Evolutionary conservation across 2,888 invertebrate genomes (phyloP).

Genomic region (Ochlodes sylvanus): DNA sequence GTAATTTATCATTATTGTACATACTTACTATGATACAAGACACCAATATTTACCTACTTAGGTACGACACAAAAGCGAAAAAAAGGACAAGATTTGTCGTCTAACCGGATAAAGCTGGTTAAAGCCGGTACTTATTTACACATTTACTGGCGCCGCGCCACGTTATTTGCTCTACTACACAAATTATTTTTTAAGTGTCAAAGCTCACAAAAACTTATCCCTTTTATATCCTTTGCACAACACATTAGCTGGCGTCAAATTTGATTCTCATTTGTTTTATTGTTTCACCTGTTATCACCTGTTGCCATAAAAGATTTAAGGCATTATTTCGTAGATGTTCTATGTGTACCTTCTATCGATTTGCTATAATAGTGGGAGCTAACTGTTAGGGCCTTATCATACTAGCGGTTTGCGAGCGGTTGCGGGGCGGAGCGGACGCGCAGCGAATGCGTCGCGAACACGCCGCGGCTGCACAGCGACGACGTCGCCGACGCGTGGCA

Average conservation of each 20-base stretch:
- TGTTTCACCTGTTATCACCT: neutral
- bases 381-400: too few relatives aligned
- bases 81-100: conserved; percentile 5
- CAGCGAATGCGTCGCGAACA: too few relatives aligned
- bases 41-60: conserved; percentile 6
- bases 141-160: conserved; percentile 62
- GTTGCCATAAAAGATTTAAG: neutral
- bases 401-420: too few relatives aligned
- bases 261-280: neutral
- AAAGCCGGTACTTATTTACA: conserved; percentile 70
- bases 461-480: too few relatives aligned
- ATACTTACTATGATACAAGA: neutral
- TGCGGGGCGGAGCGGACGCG: too few relatives aligned
- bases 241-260: neutral
- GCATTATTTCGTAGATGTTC: too few relatives aligned
- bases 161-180: conserved; percentile 54
- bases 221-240: neutral
- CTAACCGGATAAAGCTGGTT: conserved; percentile 45
- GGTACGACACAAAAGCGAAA: neutral
- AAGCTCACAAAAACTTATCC: conserved; percentile 17
- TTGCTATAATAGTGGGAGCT: too few relatives aligned
- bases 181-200: conserved; percentile 26
- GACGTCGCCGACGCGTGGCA: too few relatives aligned
- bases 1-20: too few relatives aligned
- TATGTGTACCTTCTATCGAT: too few relatives aligned